A percentile compares a stretch with the other conserved stretches of the same genome.
Conservation (phyloP, 1,140 invertebrate species). For the Brachionus rotundiformis region DNA sequence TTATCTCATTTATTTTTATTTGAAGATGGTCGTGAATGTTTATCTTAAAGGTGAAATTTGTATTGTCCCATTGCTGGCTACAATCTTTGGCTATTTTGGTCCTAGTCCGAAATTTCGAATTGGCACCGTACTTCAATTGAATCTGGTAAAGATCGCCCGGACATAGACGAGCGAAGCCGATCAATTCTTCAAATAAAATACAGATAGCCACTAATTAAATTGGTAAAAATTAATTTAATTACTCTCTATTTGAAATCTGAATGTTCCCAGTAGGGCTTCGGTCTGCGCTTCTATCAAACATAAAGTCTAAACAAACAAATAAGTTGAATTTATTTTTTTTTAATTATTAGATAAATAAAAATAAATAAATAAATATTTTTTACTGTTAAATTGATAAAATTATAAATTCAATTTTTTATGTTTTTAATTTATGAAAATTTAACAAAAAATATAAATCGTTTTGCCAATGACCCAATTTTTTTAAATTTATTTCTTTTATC, state of each 20-base stretch:
- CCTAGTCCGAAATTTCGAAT: conserved; percentile 69
- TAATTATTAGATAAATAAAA: no score
- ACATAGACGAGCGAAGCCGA: conserved; percentile 70
- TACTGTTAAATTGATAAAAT: no score
- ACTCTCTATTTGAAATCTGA: conserved; percentile 68
- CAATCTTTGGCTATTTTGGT: conserved; percentile 68
- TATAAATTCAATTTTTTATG: no score
- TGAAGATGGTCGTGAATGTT: conserved; percentile 67
- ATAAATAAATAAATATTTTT: background rate
- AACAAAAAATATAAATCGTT: no score
- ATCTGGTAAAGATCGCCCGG: conserved; percentile 71
- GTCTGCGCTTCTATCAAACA: conserved; percentile 67
- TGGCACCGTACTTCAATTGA: conserved; percentile 67
- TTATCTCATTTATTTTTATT: conserved; percentile 69
- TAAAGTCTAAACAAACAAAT: conserved; percentile 62
- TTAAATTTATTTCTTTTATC: no score
- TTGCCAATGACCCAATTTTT: no score
- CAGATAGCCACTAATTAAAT: background rate
- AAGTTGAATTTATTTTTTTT: no score
- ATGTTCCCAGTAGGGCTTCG: conserved; percentile 67
- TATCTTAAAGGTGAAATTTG: conserved; percentile 65
- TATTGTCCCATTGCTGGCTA: conserved; percentile 68
- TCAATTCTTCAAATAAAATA: conserved; percentile 64
- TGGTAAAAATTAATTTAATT: conserved; percentile 51
- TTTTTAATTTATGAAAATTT: no score